These are phyloP conservation scores for Phortica variegata DNA, from an alignment of 1,140 invertebrate genomes.

Conservation along the genomic window DNA sequence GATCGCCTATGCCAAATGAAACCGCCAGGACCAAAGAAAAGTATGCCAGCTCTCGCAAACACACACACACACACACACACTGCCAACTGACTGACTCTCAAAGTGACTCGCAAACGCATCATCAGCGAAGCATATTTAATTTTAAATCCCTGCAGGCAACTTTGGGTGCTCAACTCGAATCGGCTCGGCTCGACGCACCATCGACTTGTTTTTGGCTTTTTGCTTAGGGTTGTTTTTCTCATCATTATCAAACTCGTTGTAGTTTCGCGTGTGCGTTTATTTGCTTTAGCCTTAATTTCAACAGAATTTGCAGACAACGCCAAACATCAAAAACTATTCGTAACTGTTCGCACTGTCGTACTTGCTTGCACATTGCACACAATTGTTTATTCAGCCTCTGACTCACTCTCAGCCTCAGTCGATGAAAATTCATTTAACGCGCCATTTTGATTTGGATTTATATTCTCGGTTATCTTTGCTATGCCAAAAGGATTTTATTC, in stretches of 20 bases:
- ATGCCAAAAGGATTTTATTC: slow-evolving; percentile 32
- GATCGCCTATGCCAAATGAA: slow-evolving; percentile 18
- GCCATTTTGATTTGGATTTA: slow-evolving; percentile 14
- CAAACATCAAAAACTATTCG: slow-evolving; percentile 19
- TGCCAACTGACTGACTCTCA: slow-evolving; percentile 19
- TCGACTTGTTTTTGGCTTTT: not conserved
- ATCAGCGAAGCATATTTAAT: slow-evolving; percentile 55
- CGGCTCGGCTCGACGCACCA: too few relatives aligned
- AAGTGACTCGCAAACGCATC: slow-evolving; percentile 44
- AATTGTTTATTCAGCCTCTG: slow-evolving; percentile 48
- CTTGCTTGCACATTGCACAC: slow-evolving; percentile 11
- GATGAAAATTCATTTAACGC: slow-evolving; percentile 36
- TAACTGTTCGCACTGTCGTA: too few relatives aligned
- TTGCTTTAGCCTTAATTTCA: slow-evolving; percentile 50
- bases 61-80: slow-evolving; percentile 26
- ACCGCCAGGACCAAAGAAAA: slow-evolving; percentile 1
- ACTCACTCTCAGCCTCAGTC: too few relatives aligned
- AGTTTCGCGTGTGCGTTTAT: slow-evolving; percentile 21
- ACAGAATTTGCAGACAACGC: slow-evolving; percentile 25
- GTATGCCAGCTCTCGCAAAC: slow-evolving; percentile 4
- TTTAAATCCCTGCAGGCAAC: slow-evolving; percentile 45
- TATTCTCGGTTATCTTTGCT: slow-evolving; percentile 20
- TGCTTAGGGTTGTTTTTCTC: slow-evolving; percentile 49
- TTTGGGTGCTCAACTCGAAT: slow-evolving; percentile 19
- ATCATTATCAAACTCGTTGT: slow-evolving; percentile 9